These are phyloP conservation scores for Hypomesus transpacificus DNA, from an alignment of 2,113 vertebrate species.

Conservation along the genomic window DNA sequence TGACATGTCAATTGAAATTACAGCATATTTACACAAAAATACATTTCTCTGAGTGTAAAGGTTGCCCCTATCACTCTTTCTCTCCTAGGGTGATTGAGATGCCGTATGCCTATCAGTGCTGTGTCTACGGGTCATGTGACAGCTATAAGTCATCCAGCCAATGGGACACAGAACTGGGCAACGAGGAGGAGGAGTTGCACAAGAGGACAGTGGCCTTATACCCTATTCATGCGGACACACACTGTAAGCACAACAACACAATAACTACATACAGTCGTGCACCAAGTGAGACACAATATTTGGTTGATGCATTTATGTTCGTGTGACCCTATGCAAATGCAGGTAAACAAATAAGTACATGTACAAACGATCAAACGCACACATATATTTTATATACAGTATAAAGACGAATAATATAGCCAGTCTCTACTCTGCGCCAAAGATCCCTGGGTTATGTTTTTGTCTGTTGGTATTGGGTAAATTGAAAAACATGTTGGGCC, in stretches of 20 bases:
- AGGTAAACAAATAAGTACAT: too few relatives aligned
- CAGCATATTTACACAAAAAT: too few relatives aligned
- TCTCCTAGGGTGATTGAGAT: constrained; percentile 84
- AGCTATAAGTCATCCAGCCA: constrained; percentile 74
- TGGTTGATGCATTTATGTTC: neutral
- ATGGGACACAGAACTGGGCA: constrained; percentile 76
- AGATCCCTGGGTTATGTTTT: constrained; percentile 18
- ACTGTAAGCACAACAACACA: constrained; percentile 76
- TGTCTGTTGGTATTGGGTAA: constrained; percentile 36
- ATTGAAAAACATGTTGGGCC: constrained; percentile 44
- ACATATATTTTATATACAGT: neutral
- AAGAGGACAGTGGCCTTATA: constrained; percentile 78
- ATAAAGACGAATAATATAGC: neutral
- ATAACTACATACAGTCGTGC: neutral
- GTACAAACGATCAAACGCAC: neutral
- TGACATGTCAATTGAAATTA: too few relatives aligned
- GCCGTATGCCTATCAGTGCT: constrained; percentile 94
- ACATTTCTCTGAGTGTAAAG: too few relatives aligned
- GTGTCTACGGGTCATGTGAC: constrained; percentile 82
- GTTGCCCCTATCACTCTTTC: neutral
- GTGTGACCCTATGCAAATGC: too few relatives aligned
- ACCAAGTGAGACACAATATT: constrained; percentile 2
- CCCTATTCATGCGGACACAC: constrained; percentile 74
- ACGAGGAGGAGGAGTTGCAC: constrained; percentile 78
- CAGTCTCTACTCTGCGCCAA: neutral